Conservation (phyloP, 2,888 invertebrate genomes). For the Dryococelus australis region DNA sequence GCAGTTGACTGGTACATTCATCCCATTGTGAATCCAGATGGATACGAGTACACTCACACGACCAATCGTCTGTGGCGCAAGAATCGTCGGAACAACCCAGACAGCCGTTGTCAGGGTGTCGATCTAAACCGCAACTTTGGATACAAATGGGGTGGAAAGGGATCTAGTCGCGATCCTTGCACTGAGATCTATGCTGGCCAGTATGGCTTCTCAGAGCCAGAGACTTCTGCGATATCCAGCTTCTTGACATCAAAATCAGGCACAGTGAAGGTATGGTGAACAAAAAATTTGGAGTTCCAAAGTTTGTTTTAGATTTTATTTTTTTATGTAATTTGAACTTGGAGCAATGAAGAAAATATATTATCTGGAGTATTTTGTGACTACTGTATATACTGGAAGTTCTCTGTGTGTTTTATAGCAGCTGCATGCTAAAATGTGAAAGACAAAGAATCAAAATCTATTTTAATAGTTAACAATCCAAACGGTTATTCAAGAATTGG, state of each 20-base stretch:
- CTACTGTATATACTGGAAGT: neutral
- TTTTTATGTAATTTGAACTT: no score
- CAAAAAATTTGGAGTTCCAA: neutral
- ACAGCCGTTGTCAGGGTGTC: slow-evolving; percentile 74
- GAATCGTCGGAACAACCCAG: slow-evolving; percentile 66
- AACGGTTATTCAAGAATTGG: no score
- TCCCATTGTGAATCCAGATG: slow-evolving; percentile 83
- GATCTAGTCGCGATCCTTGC: slow-evolving; percentile 84
- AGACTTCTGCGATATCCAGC: slow-evolving; percentile 72
- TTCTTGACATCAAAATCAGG: slow-evolving; percentile 57
- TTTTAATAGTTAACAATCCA: no score
- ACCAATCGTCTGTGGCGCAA: slow-evolving; percentile 78
- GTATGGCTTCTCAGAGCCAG: slow-evolving; percentile 85
- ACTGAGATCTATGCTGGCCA: slow-evolving; percentile 82
- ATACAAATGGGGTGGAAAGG: slow-evolving; percentile 86
- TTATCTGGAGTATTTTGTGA: neutral
- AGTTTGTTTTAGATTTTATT: no score
- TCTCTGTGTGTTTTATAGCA: no score
- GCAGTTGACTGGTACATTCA: slow-evolving; percentile 73
- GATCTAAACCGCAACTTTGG: slow-evolving; percentile 90
- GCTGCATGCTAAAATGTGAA: no score
- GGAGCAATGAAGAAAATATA: neutral
- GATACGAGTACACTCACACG: slow-evolving; percentile 84
- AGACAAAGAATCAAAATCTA: no score
- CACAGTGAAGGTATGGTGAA: slow-evolving; percentile 53